Evolutionary conservation across 2,797 vertebrate species (phyloP).

Genomic region (Cyclura pinguis): DNA sequence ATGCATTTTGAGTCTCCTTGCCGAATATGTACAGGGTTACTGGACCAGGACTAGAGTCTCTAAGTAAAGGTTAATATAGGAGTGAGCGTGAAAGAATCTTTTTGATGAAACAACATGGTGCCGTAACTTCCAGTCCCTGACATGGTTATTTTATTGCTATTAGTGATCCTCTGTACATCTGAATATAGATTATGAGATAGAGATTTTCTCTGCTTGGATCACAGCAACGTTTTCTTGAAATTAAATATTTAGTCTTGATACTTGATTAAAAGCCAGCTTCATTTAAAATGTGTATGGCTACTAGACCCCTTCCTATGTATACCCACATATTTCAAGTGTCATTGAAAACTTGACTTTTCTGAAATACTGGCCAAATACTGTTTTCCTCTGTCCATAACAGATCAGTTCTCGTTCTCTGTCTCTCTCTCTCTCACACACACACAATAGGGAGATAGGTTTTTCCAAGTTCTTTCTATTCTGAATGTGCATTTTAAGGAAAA

Average conservation of each 20-base stretch:
- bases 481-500: not conserved
- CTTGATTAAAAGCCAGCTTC: not conserved
- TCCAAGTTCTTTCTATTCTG: not conserved
- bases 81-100: not conserved
- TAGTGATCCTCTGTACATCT: not conserved
- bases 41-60: not conserved
- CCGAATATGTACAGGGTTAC: not conserved
- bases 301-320: not conserved
- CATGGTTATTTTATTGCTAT: not conserved
- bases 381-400: not conserved
- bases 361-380: not conserved
- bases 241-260: conserved; percentile 7
- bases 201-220: not conserved
- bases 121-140: not conserved
- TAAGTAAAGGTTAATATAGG: not conserved
- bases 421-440: no score
- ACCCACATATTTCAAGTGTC: not conserved
- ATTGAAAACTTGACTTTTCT: not conserved
- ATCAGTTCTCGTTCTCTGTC: not conserved
- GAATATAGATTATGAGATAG: not conserved
- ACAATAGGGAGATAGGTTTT: not conserved
- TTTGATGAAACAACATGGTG: not conserved
- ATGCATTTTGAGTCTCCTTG: not conserved
- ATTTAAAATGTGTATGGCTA: not conserved
- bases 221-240: not conserved